Conservation (phyloP, 2,113 vertebrate species). For the Urocolius indicus region DNA sequence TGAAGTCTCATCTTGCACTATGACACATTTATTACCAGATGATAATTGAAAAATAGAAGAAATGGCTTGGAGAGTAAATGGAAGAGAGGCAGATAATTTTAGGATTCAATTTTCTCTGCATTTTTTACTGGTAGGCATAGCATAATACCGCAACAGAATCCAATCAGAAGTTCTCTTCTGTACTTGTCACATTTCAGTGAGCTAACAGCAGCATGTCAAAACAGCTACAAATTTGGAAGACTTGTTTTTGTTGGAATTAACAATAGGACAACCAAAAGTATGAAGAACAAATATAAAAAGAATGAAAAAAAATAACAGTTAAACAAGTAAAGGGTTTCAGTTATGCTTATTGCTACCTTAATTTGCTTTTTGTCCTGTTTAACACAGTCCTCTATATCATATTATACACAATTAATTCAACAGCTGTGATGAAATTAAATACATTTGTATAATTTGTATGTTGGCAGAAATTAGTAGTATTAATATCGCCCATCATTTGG, state of each 20-base stretch:
- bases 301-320: slow-evolving; percentile 2
- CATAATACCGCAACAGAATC: slow-evolving; percentile 50
- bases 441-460: slow-evolving; percentile 34
- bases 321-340: slow-evolving; percentile 39
- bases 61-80: slow-evolving; percentile 65
- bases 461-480: neutral
- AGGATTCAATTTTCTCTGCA: slow-evolving; percentile 73
- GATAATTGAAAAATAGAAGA: slow-evolving; percentile 76
- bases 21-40: slow-evolving; percentile 72
- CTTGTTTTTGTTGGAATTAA: slow-evolving; percentile 45
- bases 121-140: slow-evolving; percentile 64
- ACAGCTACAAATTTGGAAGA: slow-evolving; percentile 51
- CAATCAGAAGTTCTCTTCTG: slow-evolving; percentile 58
- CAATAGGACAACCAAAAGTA: slow-evolving; percentile 34
- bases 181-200: slow-evolving; percentile 57
- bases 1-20: slow-evolving; percentile 58
- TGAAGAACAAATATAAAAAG: neutral
- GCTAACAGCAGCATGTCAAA: slow-evolving; percentile 59
- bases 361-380: slow-evolving; percentile 28
- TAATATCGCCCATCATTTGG: neutral
- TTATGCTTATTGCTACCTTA: slow-evolving; percentile 48
- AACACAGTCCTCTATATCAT: neutral
- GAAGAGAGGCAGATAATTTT: slow-evolving; percentile 70
- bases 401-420: slow-evolving; percentile 56
- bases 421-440: slow-evolving; percentile 54